Evolutionary conservation across 2,797 vertebrate species (phyloP).

Genomic region (Intellagama lesueurii): DNA sequence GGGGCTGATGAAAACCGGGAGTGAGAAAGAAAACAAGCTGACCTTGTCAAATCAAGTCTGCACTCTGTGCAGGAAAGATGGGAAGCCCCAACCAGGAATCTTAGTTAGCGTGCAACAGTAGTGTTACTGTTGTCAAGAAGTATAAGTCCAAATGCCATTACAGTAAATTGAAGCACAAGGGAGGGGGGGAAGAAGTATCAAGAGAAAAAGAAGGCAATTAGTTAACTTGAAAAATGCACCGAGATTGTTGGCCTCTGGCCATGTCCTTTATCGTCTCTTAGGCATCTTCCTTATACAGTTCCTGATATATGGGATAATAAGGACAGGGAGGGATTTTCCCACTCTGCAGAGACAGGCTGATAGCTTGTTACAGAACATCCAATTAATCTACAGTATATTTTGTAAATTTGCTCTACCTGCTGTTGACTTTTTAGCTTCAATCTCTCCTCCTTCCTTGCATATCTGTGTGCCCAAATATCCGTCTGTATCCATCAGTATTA

Average conservation of each 20-base stretch:
- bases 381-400: not conserved
- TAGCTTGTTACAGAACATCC: constrained; percentile 37
- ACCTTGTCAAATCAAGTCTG: constrained; percentile 72
- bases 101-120: constrained; percentile 25
- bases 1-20: constrained; percentile 45
- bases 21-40: constrained; percentile 56
- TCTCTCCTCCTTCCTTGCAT: not conserved
- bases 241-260: constrained; percentile 39
- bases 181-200: constrained; percentile 18
- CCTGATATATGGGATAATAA: constrained; percentile 41
- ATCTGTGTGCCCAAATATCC: not conserved
- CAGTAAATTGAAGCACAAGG: constrained; percentile 37
- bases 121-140: constrained; percentile 52
- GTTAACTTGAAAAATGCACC: constrained; percentile 55
- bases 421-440: not conserved
- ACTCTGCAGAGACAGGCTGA: constrained; percentile 39
- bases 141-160: constrained; percentile 60
- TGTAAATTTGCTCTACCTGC: constrained; percentile 48
- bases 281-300: not conserved
- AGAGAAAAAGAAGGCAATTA: constrained; percentile 27
- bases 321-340: constrained; percentile 25
- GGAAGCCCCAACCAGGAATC: constrained; percentile 43
- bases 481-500: not conserved
- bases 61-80: not conserved
- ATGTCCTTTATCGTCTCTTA: constrained; percentile 35